Percentiles rank a stretch among this genome's conserved stretches.
phyloP scores from a whole-genome alignment of 2,797 vertebrate species.

The Apogon hyalosoma region DNA sequence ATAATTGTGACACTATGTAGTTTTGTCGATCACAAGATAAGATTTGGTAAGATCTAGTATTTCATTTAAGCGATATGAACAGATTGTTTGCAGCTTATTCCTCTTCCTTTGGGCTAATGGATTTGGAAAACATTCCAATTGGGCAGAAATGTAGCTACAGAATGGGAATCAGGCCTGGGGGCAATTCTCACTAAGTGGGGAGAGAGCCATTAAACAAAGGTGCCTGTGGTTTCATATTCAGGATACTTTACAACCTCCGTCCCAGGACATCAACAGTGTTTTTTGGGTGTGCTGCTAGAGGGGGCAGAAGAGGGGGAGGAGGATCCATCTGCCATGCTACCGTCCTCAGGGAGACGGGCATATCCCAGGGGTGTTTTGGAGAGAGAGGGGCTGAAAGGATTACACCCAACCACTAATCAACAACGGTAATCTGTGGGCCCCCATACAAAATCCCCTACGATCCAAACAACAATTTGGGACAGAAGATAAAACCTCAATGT shows the following conservation, averaged over 20 bases:
- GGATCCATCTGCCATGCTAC: constrained; percentile 87
- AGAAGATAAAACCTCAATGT: constrained; percentile 57
- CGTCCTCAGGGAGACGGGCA: constrained; percentile 83
- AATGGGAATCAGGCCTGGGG: constrained; percentile 80
- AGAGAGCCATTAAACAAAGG: constrained; percentile 83
- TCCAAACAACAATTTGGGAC: constrained; percentile 77
- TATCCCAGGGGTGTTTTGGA: constrained; percentile 85
- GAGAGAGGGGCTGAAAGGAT: constrained; percentile 87
- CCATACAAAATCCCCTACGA: constrained; percentile 78
- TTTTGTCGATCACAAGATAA: constrained; percentile 35
- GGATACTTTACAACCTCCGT: constrained; percentile 83
- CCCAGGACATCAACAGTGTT: constrained; percentile 84
- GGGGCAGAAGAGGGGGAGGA: constrained; percentile 67
- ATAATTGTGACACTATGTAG: constrained; percentile 35
- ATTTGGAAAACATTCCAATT: constrained; percentile 80
- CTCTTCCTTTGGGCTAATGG: constrained; percentile 77
- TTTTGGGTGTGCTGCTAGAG: constrained; percentile 78
- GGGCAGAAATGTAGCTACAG: constrained; percentile 75
- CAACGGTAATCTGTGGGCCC: constrained; percentile 84
- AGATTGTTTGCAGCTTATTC: constrained; percentile 74
- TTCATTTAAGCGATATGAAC: constrained; percentile 59
- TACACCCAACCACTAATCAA: constrained; percentile 89
- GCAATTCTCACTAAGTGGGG: constrained; percentile 83
- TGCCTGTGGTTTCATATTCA: constrained; percentile 83
- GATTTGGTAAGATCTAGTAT: constrained; percentile 66